Conservation (phyloP, 2,888 invertebrate species). For the Tanytarsus gracilentus region DNA sequence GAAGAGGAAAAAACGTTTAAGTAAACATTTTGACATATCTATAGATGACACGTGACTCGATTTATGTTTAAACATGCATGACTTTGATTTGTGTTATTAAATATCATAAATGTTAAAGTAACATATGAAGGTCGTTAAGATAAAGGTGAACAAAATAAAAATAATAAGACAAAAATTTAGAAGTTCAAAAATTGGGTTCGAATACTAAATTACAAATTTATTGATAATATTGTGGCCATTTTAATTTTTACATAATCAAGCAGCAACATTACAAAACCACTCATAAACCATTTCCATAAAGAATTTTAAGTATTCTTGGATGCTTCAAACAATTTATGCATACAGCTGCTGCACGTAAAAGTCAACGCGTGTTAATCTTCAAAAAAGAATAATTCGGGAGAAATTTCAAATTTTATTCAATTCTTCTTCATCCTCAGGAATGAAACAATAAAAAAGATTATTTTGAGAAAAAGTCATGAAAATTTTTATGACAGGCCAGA, state of each 20-base stretch:
- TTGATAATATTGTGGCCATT: too few species aligned
- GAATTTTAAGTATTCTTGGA: constrained; percentile 9
- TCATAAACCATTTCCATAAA: too few species aligned
- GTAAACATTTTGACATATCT: constrained; percentile 21
- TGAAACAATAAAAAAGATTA: constrained; percentile 20
- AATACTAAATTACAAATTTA: too few species aligned
- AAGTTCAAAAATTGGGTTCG: too few species aligned
- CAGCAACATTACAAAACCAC: too few species aligned
- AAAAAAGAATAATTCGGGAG: background rate
- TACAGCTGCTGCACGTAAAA: constrained; percentile 20
- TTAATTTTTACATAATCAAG: too few species aligned
- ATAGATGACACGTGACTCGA: background rate
- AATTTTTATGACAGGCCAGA: constrained; percentile 18
- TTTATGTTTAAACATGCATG: constrained; percentile 14
- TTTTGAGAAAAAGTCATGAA: background rate
- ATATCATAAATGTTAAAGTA: too few species aligned
- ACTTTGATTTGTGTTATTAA: too few species aligned
- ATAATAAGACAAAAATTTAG: too few species aligned
- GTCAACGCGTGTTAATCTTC: background rate
- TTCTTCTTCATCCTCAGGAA: background rate
- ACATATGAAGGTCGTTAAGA: too few species aligned
- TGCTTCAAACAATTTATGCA: constrained; percentile 18
- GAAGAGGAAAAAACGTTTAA: constrained; percentile 20
- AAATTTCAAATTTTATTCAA: too few species aligned
- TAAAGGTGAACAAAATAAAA: too few species aligned